Evolutionary conservation across 2,113 vertebrate genomes (phyloP).

Genomic region (Tursiops truncatus): DNA sequence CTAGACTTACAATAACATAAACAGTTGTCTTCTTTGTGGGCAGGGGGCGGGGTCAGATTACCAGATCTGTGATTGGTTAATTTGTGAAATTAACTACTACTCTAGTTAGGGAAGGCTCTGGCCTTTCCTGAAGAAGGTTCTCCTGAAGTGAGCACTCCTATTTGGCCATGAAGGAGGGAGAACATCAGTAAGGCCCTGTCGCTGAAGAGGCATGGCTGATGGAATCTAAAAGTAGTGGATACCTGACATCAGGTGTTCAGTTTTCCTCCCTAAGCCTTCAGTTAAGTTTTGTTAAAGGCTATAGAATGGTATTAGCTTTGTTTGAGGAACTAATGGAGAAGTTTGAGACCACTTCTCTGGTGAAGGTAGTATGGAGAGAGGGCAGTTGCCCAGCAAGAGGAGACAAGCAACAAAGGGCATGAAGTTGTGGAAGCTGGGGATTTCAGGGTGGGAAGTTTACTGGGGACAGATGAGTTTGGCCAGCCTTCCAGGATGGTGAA

Average conservation of each 20-base stretch:
- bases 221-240: neutral
- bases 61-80: neutral
- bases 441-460: neutral
- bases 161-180: neutral
- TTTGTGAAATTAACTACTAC: neutral
- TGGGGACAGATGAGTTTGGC: neutral
- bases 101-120: neutral
- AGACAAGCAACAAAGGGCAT: neutral
- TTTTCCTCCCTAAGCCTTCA: neutral
- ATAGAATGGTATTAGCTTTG: neutral
- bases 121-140: neutral
- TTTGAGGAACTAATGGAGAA: neutral
- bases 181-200: neutral
- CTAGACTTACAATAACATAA: neutral
- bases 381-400: neutral
- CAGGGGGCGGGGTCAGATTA: neutral
- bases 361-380: neutral
- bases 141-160: neutral
- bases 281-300: neutral
- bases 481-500: neutral
- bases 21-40: neutral
- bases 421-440: neutral
- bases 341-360: neutral
- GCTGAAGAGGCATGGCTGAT: neutral
- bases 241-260: neutral